Conservation (phyloP, 2,888 invertebrate genomes). For the Eulithis prunata region DNA sequence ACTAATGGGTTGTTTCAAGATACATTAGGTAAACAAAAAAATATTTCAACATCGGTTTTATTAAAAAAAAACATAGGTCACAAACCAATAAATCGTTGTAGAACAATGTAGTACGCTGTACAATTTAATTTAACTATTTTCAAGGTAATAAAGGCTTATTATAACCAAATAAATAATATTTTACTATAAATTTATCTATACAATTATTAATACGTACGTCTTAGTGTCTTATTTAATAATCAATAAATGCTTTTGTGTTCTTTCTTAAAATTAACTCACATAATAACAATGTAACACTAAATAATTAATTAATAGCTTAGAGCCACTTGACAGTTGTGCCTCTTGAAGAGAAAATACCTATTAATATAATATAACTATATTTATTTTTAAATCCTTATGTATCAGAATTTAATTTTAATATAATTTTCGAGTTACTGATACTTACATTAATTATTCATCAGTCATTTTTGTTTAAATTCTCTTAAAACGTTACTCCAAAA, state of each 20-base stretch:
- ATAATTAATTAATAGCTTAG: constrained; percentile 36
- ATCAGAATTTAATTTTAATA: constrained; percentile 13
- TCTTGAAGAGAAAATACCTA: constrained; percentile 41
- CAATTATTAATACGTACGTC: constrained; percentile 1
- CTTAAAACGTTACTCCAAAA: constrained; percentile 27
- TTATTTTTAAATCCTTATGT: constrained; percentile 17
- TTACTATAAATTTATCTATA: constrained; percentile 15
- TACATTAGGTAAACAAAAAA: neutral
- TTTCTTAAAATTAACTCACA: constrained; percentile 12
- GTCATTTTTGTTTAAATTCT: constrained; percentile 39
- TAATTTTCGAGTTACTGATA: constrained; percentile 22
- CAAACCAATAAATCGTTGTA: constrained; percentile 17
- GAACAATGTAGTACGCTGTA: constrained; percentile 11
- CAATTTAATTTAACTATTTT: constrained; percentile 4
- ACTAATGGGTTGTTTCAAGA: no score
- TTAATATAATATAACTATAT: neutral
- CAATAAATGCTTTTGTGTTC: constrained; percentile 12
- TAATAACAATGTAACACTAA: constrained; percentile 26
- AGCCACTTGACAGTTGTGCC: constrained; percentile 38
- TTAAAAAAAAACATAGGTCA: constrained; percentile 5
- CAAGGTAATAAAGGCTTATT: constrained; percentile 6
- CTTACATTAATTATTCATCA: constrained; percentile 40
- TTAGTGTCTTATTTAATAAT: neutral
- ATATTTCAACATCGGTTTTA: constrained; percentile 7
- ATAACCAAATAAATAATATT: constrained; percentile 12